Evolutionary conservation across 2,888 invertebrate species (phyloP).

Genomic region (Kryphioiulus occultus): DNA sequence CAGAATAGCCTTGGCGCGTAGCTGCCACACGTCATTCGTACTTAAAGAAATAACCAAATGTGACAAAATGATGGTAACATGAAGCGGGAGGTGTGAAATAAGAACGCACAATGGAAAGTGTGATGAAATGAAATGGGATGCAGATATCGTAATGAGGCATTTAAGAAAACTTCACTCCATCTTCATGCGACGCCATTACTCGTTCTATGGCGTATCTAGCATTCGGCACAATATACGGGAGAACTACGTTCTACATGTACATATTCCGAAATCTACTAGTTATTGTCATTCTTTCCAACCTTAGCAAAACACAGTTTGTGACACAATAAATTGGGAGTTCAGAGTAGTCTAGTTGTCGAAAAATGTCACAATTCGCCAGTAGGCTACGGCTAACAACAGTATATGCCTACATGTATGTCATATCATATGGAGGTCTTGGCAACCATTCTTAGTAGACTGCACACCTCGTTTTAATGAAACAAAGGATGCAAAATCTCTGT

Average conservation of each 20-base stretch:
- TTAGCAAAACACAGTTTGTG: not conserved
- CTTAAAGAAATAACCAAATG: not conserved
- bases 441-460: too few species aligned
- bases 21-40: conserved; percentile 8
- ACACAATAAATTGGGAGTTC: not conserved
- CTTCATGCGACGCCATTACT: not conserved
- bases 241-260: too few species aligned
- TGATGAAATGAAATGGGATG: conserved; percentile 12
- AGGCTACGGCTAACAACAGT: too few species aligned
- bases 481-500: too few species aligned
- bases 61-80: not conserved
- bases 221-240: not conserved
- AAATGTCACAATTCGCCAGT: not conserved
- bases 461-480: too few species aligned
- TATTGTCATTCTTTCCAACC: not conserved
- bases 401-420: too few species aligned
- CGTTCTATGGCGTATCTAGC: not conserved
- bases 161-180: not conserved
- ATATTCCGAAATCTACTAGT: not conserved
- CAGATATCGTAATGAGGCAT: not conserved
- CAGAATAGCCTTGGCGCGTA: not conserved
- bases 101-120: not conserved
- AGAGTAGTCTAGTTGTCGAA: not conserved
- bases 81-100: conserved; percentile 3
- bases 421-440: too few species aligned